Base-by-base conservation (phyloP, 2,113 vertebrate species). In the Guaruba guarouba region DNA sequence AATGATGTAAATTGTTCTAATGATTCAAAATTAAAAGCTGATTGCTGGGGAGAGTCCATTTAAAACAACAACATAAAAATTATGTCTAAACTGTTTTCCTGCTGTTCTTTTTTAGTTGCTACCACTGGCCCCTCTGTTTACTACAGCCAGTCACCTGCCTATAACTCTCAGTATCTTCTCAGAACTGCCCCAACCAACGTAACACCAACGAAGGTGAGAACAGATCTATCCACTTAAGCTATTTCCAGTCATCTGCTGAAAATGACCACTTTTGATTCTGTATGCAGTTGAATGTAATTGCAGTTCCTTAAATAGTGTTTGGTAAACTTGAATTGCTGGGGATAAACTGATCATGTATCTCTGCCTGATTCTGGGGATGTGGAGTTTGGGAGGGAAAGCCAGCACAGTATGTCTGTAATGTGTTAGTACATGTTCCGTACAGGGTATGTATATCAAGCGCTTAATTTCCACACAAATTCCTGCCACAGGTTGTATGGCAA, bases 131-230 rank as follows among this genome's bases (percentile, higher is more conserved):
- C 99, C 10, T 98, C 99, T 89, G 98, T 97, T 54, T 99, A 98
- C 97, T 99, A 99, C 98, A 99, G 97, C 94, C 99, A 99, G 88
- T 99, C 99, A 89, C 98, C 99, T 95, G 98, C 98, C 75, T 99
- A 99, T 97, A 99, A 99, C 97, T 99, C 99, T 63, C 99, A 99
- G 93, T 99, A 99, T 97, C 99, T 99, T 94, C 98, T 99, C 61
- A 98, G 99, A 94, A 98, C 99, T 96, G 98, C 99, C 62, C 98
- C 98, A 90, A 96, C 96, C 57, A 99, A 98, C 96, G 98, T 99
- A 83, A 99, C 99, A 25, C 99, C 99, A 93, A 98, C 99, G 28
- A 99, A 99, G 99, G 99, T 99, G 97, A 96, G 88, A 96, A 86
- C 18, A 57, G 51, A 8, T 64, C 11, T 69, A 11, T 71, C 62